A percentile compares a stretch with the other conserved stretches of the same genome.
These are phyloP conservation scores for Phalloptychus januarius DNA, from an alignment of 2,797 vertebrate genomes.

Conservation along the genomic window DNA sequence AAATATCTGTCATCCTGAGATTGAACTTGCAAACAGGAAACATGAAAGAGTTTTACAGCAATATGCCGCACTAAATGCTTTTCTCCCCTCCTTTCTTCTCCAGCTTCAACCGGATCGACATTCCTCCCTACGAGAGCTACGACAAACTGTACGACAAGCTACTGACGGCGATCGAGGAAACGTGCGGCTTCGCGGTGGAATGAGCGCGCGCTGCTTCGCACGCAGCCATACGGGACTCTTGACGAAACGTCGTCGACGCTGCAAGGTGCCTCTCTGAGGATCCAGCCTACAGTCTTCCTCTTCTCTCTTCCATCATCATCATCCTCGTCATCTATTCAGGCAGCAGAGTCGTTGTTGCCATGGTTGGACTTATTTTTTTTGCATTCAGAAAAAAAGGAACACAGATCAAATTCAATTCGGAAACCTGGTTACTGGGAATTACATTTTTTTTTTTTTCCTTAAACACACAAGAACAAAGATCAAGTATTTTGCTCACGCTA, in stretches of 20 bases:
- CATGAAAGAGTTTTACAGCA: too few species aligned
- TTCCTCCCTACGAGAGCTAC: slow-evolving; percentile 96
- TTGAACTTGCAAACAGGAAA: too few species aligned
- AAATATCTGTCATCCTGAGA: too few species aligned
- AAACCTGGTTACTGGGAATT: slow-evolving; percentile 7
- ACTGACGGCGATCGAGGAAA: slow-evolving; percentile 97
- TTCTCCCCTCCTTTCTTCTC: not conserved
- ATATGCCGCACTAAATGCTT: not conserved
- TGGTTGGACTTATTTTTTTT: slow-evolving; percentile 15
- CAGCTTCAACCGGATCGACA: slow-evolving; percentile 98
- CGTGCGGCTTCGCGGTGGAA: slow-evolving; percentile 97
- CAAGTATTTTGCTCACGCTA: slow-evolving; percentile 49
- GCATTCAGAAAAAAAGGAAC: slow-evolving; percentile 2
- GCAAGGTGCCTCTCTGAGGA: slow-evolving; percentile 9
- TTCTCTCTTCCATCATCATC: slow-evolving; percentile 36
- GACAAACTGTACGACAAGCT: slow-evolving; percentile 96
- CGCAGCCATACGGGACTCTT: slow-evolving; percentile 40
- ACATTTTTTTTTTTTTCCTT: not conserved
- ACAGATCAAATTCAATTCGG: slow-evolving; percentile 17
- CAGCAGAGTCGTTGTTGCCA: slow-evolving; percentile 1
- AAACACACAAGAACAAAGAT: slow-evolving; percentile 16
- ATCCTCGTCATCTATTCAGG: slow-evolving; percentile 18
- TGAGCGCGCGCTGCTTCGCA: slow-evolving; percentile 60
- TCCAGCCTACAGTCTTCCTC: slow-evolving; percentile 63
- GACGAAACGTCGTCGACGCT: slow-evolving; percentile 26